Evolutionary conservation across 2,888 invertebrate species (phyloP).

Genomic region (Neoscelio sp.): DNA sequence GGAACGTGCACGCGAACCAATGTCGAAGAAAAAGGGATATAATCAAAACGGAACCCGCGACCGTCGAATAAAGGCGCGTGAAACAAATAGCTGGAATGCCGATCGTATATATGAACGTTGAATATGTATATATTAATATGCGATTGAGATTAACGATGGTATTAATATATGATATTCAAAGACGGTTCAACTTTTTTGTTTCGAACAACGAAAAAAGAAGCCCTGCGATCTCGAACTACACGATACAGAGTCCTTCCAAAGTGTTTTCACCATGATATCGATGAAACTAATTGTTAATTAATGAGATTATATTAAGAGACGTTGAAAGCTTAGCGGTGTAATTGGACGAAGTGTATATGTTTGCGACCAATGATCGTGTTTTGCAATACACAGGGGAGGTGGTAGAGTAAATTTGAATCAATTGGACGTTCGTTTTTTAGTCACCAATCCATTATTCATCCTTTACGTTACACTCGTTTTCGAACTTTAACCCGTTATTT

Average conservation of each 20-base stretch:
- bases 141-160: constrained; percentile 6
- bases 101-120: constrained; percentile 30
- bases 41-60: constrained; percentile 25
- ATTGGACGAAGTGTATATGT: constrained; percentile 40
- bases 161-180: constrained; percentile 4
- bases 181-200: constrained; percentile 27
- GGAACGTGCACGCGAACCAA: too few species aligned
- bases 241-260: constrained; percentile 36
- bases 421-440: constrained; percentile 30
- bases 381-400: constrained; percentile 46
- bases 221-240: constrained; percentile 28
- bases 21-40: too few species aligned
- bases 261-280: constrained; percentile 24
- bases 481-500: constrained; percentile 23
- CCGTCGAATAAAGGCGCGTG: constrained; percentile 11
- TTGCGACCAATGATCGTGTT: constrained; percentile 33
- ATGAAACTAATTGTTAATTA: constrained; percentile 38
- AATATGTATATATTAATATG: constrained; percentile 10
- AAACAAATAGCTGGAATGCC: constrained; percentile 35
- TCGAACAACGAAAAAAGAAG: constrained; percentile 42
- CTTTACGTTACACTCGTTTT: constrained; percentile 6
- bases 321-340: constrained; percentile 25
- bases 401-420: constrained; percentile 21
- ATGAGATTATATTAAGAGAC: constrained; percentile 48
- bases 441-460: constrained; percentile 24